Base-by-base conservation (phyloP, 2,113 vertebrate species). In the Himantopus leucocephalus region DNA sequence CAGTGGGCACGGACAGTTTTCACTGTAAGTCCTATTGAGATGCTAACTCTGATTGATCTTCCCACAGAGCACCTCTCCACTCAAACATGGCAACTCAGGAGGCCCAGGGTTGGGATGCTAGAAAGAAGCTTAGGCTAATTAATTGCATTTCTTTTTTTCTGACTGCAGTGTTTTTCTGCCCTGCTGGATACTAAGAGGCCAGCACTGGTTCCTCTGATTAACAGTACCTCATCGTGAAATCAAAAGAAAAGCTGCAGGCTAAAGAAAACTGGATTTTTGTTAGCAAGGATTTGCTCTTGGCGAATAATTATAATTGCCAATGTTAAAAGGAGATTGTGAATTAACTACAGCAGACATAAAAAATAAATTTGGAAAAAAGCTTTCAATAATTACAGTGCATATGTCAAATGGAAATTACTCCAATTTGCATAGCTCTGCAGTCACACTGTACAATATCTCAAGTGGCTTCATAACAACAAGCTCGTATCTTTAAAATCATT, bases 381-480 rank as follows among this genome's bases (percentile, higher is more conserved):
- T 91, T 91, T 76, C 67, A 88, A 27, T 92, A 96, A 92, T 90
- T 94, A 90, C 48, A 95, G 89, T 91, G 74, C 70, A 53, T 92
- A 79, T 95, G 94, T 96, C 94, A 95, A 95, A 96, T 95, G 95
- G 53, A 94, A 97, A 96, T 94, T 18, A 92, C n/a, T 50, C 39
- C 71, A 43, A 96, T 95, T 90, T 94, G 78, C 84, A 94, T 79
- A 79, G 26, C 71, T 92, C 66, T 85, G 77, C 86, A 79, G 70
- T 60, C 85, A 66, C 45, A 66, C 4, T 59, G 34, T 34, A 48
- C 53, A 78, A 1, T 58, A 82, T 85, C 91, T 94, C 70, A 92
- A 91, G 91, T 76, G 87, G 74, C 66, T 94, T 94, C 81, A 30
- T 15, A 4, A 86, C n/a, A 95, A 76, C 81, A 85, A 85, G 71